A percentile compares a stretch with the other conserved stretches of the same genome.
Conservation (phyloP, 2,888 invertebrate species). For the Formica aserva region DNA sequence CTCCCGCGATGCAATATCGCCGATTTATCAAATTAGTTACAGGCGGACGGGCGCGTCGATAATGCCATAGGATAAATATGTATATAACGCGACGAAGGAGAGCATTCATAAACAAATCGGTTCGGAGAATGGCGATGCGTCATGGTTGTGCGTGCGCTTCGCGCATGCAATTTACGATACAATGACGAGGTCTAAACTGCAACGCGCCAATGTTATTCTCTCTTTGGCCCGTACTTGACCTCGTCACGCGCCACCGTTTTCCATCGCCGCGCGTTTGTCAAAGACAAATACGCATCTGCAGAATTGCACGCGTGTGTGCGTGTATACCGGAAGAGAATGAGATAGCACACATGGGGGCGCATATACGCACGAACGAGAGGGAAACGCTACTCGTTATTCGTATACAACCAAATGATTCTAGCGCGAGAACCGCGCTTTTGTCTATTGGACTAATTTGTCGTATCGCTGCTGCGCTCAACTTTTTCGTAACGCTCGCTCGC, state of each 20-base stretch:
- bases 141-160: constrained; percentile 4
- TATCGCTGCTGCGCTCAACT: constrained; percentile 28
- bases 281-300: constrained; percentile 36
- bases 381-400: constrained; percentile 15
- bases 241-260: constrained; percentile 21
- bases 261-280: constrained; percentile 35
- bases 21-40: constrained; percentile 52
- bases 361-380: background rate
- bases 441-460: constrained; percentile 45
- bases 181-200: constrained; percentile 63
- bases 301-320: constrained; percentile 11
- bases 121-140: constrained; percentile 10
- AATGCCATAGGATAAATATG: constrained; percentile 66
- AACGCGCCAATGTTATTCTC: constrained; percentile 59
- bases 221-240: constrained; percentile 60
- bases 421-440: constrained; percentile 32
- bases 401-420: constrained; percentile 41
- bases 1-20: constrained; percentile 9
- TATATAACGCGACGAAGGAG: constrained; percentile 61
- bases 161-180: constrained; percentile 69
- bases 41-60: constrained; percentile 34
- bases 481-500: constrained; percentile 30
- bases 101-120: constrained; percentile 73
- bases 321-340: background rate
- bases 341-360: background rate